Conservation (phyloP, 2,797 vertebrate species). For the Aphelocoma californica region DNA sequence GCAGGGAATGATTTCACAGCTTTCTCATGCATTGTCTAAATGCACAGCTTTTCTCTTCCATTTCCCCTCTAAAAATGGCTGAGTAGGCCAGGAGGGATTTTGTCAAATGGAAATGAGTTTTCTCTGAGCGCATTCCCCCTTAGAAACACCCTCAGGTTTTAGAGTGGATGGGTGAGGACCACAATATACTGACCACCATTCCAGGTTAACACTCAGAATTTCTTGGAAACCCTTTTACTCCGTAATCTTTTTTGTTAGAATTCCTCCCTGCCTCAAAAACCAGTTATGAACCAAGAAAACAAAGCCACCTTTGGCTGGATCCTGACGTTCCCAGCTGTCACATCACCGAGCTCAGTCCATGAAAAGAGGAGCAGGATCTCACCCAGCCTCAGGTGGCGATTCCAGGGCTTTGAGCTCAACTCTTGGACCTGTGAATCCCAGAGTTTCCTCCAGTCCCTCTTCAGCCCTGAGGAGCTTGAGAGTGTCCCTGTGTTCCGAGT, state of each 20-base stretch:
- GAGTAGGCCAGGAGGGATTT: not conserved
- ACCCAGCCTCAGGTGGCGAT: not conserved
- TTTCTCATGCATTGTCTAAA: constrained; percentile 25
- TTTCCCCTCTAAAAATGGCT: not conserved
- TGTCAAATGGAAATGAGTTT: not conserved
- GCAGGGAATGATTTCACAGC: constrained; percentile 18
- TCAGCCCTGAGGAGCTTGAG: not conserved
- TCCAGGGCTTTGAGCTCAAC: not conserved
- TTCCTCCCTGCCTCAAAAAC: not conserved
- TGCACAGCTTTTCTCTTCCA: not conserved
- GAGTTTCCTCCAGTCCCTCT: not conserved
- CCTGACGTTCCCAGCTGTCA: not conserved
- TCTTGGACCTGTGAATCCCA: not conserved
- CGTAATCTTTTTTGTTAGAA: not conserved
- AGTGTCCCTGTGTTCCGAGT: not conserved
- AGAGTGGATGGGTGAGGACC: not conserved
- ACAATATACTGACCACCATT: not conserved
- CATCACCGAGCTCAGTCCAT: not conserved
- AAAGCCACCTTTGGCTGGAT: not conserved
- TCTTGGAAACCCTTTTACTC: not conserved
- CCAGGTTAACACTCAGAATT: not conserved
- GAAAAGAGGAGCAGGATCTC: not conserved
- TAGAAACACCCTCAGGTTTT: not conserved
- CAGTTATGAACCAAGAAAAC: not conserved
- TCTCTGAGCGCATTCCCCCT: not conserved